Evolutionary conservation across 2,888 invertebrate genomes (phyloP).

Genomic region (Himalopsyche tibetana): DNA sequence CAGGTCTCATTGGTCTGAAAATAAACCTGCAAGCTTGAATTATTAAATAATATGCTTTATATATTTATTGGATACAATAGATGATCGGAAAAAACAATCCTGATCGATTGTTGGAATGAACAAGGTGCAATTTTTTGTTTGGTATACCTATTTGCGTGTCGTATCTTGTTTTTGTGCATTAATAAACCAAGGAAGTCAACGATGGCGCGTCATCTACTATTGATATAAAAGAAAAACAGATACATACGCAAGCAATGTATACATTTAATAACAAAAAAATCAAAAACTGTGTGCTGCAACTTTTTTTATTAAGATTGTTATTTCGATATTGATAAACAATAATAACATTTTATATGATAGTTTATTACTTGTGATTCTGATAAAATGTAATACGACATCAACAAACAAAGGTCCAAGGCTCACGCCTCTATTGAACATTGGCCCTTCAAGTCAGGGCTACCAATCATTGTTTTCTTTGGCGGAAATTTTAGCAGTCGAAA

Average conservation of each 20-base stretch:
- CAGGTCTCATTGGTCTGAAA: no score
- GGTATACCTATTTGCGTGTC: not conserved
- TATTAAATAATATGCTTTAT: not conserved
- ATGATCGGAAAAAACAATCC: not conserved
- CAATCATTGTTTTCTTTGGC: no score
- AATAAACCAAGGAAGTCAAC: no score
- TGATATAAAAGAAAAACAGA: not conserved
- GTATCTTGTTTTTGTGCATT: no score
- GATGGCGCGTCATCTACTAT: not conserved
- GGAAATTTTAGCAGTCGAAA: no score
- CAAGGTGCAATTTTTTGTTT: not conserved
- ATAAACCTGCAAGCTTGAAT: no score
- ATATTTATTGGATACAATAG: not conserved
- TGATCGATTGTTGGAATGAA: not conserved
- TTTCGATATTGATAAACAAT: not conserved
- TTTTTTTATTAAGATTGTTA: conserved; percentile 9
- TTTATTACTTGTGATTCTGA: not conserved
- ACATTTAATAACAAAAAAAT: not conserved
- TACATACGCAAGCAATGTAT: not conserved
- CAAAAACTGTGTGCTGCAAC: not conserved
- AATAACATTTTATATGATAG: not conserved
- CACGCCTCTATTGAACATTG: not conserved
- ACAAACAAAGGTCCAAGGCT: conserved; percentile 8
- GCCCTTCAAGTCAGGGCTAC: not conserved
- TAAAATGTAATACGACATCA: conserved; percentile 1